Conservation (phyloP, 2,888 invertebrate genomes). For the Nezara viridula region DNA sequence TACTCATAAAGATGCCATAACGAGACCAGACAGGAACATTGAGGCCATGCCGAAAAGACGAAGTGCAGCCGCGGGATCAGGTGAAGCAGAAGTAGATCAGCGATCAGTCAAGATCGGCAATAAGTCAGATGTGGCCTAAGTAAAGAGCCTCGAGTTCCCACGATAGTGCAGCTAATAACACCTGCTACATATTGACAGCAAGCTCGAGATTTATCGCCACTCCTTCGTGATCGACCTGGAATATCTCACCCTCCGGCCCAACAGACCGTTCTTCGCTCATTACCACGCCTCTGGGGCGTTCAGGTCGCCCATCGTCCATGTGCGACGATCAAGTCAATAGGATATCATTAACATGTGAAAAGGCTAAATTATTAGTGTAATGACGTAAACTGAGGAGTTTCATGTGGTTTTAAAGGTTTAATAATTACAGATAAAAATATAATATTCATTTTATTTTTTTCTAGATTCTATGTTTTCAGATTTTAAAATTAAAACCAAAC, state of each 20-base stretch:
- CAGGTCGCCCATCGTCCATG: background rate
- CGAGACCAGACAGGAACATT: background rate
- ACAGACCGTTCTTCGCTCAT: background rate
- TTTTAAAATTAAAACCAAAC: too few species aligned
- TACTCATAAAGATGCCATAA: background rate
- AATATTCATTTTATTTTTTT: too few species aligned
- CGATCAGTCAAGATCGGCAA: constrained; percentile 8
- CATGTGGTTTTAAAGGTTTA: too few species aligned
- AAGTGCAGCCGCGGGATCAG: background rate
- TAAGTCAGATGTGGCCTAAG: constrained; percentile 33
- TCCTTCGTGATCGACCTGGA: constrained; percentile 22
- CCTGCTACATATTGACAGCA: constrained; percentile 50
- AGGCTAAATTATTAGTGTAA: background rate
- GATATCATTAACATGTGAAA: too few species aligned
- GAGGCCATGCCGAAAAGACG: background rate
- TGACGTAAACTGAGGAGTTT: too few species aligned
- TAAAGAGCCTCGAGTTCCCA: constrained; percentile 46
- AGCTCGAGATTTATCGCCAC: background rate
- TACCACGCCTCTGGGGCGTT: background rate
- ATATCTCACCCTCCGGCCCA: constrained; percentile 20
- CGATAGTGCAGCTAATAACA: constrained; percentile 51
- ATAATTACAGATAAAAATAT: too few species aligned
- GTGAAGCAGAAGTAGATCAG: constrained; percentile 23
- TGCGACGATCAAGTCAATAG: background rate
- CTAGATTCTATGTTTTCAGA: too few species aligned